A percentile compares a stretch with the other conserved stretches of the same genome.
phyloP scores from a whole-genome alignment of 2,113 vertebrate genomes.

The Microtus montanus region DNA sequence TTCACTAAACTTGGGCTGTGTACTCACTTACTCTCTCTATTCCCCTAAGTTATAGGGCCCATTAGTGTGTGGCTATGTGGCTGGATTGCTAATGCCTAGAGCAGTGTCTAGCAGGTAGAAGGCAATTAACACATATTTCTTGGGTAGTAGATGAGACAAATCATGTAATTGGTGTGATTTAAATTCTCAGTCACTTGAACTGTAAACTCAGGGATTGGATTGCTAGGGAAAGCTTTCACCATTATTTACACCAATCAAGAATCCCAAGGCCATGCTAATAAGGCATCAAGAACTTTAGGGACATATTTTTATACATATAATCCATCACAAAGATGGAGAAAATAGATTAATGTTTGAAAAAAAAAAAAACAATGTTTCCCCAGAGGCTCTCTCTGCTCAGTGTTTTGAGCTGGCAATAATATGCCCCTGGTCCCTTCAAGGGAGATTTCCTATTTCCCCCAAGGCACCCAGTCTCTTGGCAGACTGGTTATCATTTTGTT shows the following conservation, averaged over 20 bases:
- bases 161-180: not conserved
- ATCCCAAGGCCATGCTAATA: slow-evolving; percentile 21
- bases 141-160: not conserved
- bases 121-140: not conserved
- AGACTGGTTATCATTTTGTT: slow-evolving; percentile 6
- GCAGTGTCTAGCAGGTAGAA: not conserved
- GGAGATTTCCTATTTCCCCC: not conserved
- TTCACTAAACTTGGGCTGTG: not conserved
- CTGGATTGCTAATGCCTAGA: not conserved
- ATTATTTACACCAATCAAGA: not conserved
- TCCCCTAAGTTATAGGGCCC: no score
- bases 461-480: not conserved
- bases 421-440: not conserved
- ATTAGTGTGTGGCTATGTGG: not conserved
- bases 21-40: not conserved
- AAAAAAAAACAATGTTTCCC: not conserved
- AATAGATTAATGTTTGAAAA: slow-evolving; percentile 33
- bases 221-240: not conserved
- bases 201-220: not conserved
- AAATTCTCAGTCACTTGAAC: not conserved
- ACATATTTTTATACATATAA: not conserved
- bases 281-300: not conserved
- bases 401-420: not conserved
- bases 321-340: not conserved
- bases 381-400: not conserved